Conservation (phyloP, 2,113 vertebrate genomes). For the Hystrix cristata region DNA sequence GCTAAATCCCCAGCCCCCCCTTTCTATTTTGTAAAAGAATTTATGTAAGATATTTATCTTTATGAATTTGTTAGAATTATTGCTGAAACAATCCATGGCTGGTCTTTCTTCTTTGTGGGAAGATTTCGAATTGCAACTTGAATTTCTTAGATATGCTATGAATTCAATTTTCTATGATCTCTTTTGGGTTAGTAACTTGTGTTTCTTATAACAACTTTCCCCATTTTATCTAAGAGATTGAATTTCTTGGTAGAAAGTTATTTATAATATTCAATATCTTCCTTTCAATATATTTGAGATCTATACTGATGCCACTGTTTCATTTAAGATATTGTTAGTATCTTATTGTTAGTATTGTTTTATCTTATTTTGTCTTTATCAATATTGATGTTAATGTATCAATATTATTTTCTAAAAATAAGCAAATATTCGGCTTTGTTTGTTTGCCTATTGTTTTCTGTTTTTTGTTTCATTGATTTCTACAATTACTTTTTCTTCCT, state of each 20-base stretch:
- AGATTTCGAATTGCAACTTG: constrained; percentile 11
- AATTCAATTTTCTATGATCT: constrained; percentile 1
- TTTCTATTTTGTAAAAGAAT: constrained; percentile 12
- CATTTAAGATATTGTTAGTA: constrained; percentile 15
- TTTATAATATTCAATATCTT: constrained; percentile 21
- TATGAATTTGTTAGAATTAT: constrained; percentile 33
- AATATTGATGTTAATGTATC: background rate
- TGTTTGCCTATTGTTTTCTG: constrained; percentile 7
- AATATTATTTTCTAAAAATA: background rate
- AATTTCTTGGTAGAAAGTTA: background rate
- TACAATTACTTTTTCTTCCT: background rate
- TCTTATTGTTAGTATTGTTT: constrained; percentile 14
- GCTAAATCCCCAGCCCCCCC: background rate
- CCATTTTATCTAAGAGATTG: background rate
- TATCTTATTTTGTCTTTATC: constrained; percentile 13
- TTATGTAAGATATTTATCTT: constrained; percentile 15
- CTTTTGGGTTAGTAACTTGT: background rate
- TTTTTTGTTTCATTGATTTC: constrained; percentile 40
- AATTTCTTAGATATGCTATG: background rate
- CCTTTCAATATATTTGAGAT: background rate
- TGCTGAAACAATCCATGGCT: background rate
- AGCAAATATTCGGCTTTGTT: background rate
- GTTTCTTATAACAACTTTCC: constrained; percentile 1
- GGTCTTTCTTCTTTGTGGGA: background rate
- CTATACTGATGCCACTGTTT: background rate